Conservation (phyloP, 2,888 invertebrate species). For the Norana najaformis region DNA sequence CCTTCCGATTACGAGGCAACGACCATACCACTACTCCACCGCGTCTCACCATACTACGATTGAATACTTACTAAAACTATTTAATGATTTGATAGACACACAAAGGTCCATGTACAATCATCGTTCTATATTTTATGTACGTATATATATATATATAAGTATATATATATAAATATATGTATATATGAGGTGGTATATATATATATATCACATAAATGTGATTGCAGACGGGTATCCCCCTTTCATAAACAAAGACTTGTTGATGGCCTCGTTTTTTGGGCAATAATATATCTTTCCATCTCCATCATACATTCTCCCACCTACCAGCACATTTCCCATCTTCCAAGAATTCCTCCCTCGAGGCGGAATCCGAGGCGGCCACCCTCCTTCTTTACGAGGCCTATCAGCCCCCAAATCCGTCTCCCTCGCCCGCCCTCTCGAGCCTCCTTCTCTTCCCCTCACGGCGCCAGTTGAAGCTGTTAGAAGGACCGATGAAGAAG, state of each 20-base stretch:
- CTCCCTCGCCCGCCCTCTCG: background rate
- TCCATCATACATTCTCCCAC: background rate
- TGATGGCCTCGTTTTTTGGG: background rate
- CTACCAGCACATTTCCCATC: background rate
- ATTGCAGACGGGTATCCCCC: too few relatives aligned
- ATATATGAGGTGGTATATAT: background rate
- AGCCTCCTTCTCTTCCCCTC: conserved; percentile 2
- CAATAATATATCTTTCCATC: background rate
- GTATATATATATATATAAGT: background rate
- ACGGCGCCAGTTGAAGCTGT: background rate
- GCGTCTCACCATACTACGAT: too few relatives aligned
- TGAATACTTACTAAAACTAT: too few relatives aligned
- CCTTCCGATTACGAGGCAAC: too few relatives aligned
- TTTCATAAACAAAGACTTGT: background rate
- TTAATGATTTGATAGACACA: too few relatives aligned
- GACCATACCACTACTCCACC: too few relatives aligned
- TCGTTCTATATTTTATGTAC: background rate
- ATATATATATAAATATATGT: background rate
- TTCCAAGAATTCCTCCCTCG: background rate
- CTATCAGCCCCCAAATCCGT: background rate
- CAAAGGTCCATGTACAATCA: too few relatives aligned
- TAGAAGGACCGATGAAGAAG: background rate
- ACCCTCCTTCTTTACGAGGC: background rate
- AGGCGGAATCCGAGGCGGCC: background rate
- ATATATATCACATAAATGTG: background rate